A percentile compares a stretch with the other conserved stretches of the same genome.
phyloP scores from a whole-genome alignment of 1,140 invertebrate species.

The Tetragonula clypearis region DNA sequence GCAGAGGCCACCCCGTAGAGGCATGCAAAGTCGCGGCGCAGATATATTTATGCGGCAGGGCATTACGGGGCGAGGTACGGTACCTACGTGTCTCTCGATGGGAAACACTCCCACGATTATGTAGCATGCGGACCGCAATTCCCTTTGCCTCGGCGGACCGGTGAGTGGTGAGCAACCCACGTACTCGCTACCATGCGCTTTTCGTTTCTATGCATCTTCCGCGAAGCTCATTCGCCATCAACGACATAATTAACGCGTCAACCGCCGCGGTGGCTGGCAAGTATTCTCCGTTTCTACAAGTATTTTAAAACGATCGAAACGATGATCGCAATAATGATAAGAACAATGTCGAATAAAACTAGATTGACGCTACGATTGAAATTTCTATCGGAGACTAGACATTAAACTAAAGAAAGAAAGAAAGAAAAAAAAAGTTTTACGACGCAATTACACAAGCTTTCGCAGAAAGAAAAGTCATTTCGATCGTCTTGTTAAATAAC shows the following conservation, averaged over 20 bases:
- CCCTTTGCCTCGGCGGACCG: constrained; percentile 74
- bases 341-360: no score
- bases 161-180: constrained; percentile 59
- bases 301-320: no score
- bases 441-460: no score
- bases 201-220: constrained; percentile 17
- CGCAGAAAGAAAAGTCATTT: no score
- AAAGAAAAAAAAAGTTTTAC: no score
- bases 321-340: no score
- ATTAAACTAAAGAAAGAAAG: no score
- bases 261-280: no score
- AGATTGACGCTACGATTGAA: no score
- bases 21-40: constrained; percentile 69
- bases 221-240: constrained; percentile 62
- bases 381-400: no score
- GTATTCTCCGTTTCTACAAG: no score
- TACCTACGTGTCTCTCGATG: constrained; percentile 79
- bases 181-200: constrained; percentile 21
- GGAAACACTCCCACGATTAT: constrained; percentile 80
- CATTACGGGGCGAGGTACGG: constrained; percentile 73
- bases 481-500: no score
- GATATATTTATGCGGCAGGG: constrained; percentile 77
- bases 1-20: constrained; percentile 71
- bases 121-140: constrained; percentile 79
- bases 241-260: constrained; percentile 72